These are phyloP conservation scores for Acheta domesticus DNA, from an alignment of 2,888 invertebrate species.

Conservation along the genomic window DNA sequence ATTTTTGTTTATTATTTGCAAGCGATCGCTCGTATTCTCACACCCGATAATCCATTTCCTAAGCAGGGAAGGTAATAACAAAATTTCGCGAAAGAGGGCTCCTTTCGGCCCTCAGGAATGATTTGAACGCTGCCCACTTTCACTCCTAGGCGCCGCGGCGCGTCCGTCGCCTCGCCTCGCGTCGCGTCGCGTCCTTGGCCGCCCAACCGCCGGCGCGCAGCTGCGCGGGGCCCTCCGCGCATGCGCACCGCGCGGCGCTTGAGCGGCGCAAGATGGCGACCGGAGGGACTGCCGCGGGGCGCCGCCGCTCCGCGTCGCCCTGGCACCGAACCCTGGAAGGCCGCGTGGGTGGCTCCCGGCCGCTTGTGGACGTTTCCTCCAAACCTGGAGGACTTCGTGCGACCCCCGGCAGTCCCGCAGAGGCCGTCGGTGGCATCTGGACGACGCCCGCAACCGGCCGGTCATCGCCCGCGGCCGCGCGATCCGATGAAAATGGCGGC, in stretches of 20 bases:
- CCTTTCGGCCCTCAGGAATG: background rate
- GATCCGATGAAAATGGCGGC: background rate
- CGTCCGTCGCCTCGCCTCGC: background rate
- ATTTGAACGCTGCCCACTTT: background rate
- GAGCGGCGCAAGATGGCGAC: background rate
- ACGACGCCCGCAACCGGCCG: background rate
- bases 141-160: background rate
- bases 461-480: background rate
- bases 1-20: too few species aligned
- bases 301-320: too few species aligned
- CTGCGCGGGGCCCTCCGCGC: background rate
- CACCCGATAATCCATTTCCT: too few species aligned
- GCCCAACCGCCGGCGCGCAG: background rate
- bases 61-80: too few species aligned
- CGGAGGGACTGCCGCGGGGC: background rate
- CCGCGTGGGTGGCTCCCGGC: too few species aligned
- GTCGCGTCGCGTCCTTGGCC: background rate
- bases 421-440: too few species aligned
- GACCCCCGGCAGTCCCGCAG: too few species aligned
- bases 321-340: too few species aligned
- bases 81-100: background rate
- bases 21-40: too few species aligned
- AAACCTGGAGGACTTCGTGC: too few species aligned
- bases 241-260: background rate
- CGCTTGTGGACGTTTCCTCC: too few species aligned